Evolutionary conservation across 2,797 vertebrate species (phyloP), one percentile per base, ranked within the genome.

Genomic region (Microctenopoma steveboyesi): DNA sequence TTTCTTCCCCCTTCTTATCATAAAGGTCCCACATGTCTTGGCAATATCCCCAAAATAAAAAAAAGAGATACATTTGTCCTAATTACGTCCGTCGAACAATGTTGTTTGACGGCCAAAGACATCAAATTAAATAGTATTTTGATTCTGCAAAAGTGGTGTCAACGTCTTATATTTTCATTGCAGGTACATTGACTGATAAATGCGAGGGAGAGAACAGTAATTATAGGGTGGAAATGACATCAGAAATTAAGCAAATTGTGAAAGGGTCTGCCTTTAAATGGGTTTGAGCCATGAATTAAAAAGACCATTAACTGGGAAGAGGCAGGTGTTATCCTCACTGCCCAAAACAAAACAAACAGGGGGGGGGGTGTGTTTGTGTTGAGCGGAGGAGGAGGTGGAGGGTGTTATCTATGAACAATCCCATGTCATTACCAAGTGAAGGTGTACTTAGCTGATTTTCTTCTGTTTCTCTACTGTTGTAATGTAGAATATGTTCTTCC

Each of bases 21-120:
- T 94, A 94, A 94, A 95, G 93, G 91, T 93, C 92, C 94, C 94
- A 95, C 93, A 95, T 95, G 94, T 94, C 93, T 89, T 90, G 83
- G 92, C 92, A 94, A 94, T 94, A 94, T 92, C 91, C 91, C 90
- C 91, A 88, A 94, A 94, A 93, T 91, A 93, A 86, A 90, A 39
- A 84, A 89, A 86, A 74, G 82, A 82, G 89, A 94, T 94, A 93
- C 89, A 94, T 94, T 92, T 94, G 88, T 95, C 92, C 93, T 95
- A 95, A 95, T 95, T 95, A 93, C 72, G 86, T 93, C 90, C 88
- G 86, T 88, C 91, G 82, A 92, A 95, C 94, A 95, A 94, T 94
- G 92, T 91, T 93, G 93, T 93, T 93, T 91, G 91, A 93, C 89
- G 84, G 93, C 92, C 92, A 93, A 92, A 92, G 92, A 91, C 92